Evolutionary conservation across 2,797 vertebrate genomes (phyloP), one percentile per base, ranked within the genome.

Genomic region (Xerus rutilus): DNA sequence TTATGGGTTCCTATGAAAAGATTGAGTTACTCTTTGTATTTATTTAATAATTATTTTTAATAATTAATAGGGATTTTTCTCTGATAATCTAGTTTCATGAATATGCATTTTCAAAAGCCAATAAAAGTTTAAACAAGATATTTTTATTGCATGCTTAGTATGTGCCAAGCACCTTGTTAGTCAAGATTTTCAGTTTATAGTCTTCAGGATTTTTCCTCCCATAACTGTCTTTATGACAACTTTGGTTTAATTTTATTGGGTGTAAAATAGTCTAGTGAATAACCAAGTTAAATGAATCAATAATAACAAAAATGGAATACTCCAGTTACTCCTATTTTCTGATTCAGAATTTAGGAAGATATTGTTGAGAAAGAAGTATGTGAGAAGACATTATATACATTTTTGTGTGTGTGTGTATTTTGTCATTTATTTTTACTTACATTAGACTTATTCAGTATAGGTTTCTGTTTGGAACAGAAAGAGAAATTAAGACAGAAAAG

Each of bases 11-110:
- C 17, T 97, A 32, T 77, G 89, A 83, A 92, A 95, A 86, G 8
- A 90, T n/a, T 15, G 9, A 77, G 15, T 85, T 95, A 39, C 79
- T 96, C 20, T 95, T 25, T 95, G 11, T 91, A 73, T 92, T 83
- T 91, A 77, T 30, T 76, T 77, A 65, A 57, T 78, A 95, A 77
- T 95, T 94, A 17, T 77, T 54, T 47, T 74, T 86, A n/a, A 47
- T 79, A 85, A 77, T 92, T 78, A 54, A 39, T 79, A 43, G 81
- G 1, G 77, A 6, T 90, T 9, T 93, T 76, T 89, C 15, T 57
- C 49, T 88, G 52, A 76, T 90, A 82, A 79, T 89, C 14, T 15
- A 87, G 49, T 83, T 74, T 89, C 32, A 79, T 74, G 74, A 23
- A 1, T 78, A n/a, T 85, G 54, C 85, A 73, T 86, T 82, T 86